These are phyloP conservation scores for Tinamus major DNA, from an alignment of 2,797 vertebrate genomes.

Conservation along the genomic window DNA sequence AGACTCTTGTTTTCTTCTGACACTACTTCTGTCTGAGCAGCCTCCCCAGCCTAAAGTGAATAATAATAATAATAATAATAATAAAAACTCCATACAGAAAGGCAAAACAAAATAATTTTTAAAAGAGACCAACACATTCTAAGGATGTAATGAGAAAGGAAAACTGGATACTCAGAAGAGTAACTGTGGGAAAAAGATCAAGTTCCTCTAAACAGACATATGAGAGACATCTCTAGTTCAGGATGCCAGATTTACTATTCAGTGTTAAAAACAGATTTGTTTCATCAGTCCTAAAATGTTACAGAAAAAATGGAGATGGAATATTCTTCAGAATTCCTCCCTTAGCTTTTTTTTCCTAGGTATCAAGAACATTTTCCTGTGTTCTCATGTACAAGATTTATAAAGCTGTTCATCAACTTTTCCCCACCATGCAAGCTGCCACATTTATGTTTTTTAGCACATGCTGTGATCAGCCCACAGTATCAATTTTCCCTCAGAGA, in stretches of 20 bases:
- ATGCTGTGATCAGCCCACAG: not conserved
- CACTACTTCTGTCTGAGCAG: slow-evolving; percentile 95
- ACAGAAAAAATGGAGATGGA: not conserved
- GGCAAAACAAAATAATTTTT: not conserved
- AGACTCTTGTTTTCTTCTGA: slow-evolving; percentile 99
- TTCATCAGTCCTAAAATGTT: not conserved
- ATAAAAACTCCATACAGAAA: slow-evolving; percentile 10
- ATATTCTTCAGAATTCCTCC: not conserved
- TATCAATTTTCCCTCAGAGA: not conserved
- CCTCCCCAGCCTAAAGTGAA: slow-evolving; percentile 90
- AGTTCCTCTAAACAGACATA: not conserved
- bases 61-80: not conserved
- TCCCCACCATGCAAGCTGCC: not conserved
- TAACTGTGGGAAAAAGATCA: not conserved
- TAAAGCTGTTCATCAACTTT: not conserved
- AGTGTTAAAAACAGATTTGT: not conserved
- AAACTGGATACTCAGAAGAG: not conserved
- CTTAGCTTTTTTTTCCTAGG: not conserved
- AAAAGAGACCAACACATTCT: not conserved
- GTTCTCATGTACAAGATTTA: not conserved
- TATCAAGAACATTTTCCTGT: not conserved
- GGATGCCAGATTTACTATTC: not conserved
- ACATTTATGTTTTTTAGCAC: not conserved
- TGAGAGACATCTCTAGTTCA: not conserved
- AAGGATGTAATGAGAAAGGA: not conserved